Percentiles rank a stretch among this genome's conserved stretches.
phyloP scores from a whole-genome alignment of 2,113 vertebrate species.

The Apteryx mantelli region DNA sequence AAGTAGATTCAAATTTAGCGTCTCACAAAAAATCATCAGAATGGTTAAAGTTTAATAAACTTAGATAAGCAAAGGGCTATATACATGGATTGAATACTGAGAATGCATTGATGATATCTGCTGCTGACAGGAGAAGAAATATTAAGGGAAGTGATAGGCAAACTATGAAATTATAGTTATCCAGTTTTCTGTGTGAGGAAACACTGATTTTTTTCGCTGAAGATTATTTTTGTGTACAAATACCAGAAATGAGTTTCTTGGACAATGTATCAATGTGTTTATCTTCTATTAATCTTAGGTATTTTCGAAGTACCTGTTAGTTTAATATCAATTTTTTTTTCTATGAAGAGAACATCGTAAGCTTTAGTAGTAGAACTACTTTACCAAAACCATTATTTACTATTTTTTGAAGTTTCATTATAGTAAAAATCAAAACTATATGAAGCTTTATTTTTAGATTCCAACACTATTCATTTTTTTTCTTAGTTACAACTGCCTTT shows the following conservation, averaged over 20 bases:
- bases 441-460: not conserved
- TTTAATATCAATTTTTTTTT: not conserved
- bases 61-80: not conserved
- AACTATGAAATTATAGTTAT: constrained; percentile 7
- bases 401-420: not conserved
- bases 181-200: constrained; percentile 45
- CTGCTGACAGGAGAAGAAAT: constrained; percentile 23
- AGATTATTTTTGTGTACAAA: not conserved
- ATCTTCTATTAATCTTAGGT: not conserved
- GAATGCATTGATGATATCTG: constrained; percentile 11
- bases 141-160: constrained; percentile 17
- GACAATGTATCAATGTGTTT: not conserved
- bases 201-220: constrained; percentile 37
- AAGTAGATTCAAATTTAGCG: not conserved
- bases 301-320: not conserved
- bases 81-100: not conserved
- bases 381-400: not conserved
- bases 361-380: not conserved
- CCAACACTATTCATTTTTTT: not conserved
- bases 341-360: constrained; percentile 1
- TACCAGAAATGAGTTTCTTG: constrained; percentile 9
- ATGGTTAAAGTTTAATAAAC: not conserved
- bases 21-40: not conserved
- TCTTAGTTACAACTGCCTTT: not conserved
- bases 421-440: not conserved